phyloP scores from a whole-genome alignment of 2,888 invertebrate species.

The Protula sp. region DNA sequence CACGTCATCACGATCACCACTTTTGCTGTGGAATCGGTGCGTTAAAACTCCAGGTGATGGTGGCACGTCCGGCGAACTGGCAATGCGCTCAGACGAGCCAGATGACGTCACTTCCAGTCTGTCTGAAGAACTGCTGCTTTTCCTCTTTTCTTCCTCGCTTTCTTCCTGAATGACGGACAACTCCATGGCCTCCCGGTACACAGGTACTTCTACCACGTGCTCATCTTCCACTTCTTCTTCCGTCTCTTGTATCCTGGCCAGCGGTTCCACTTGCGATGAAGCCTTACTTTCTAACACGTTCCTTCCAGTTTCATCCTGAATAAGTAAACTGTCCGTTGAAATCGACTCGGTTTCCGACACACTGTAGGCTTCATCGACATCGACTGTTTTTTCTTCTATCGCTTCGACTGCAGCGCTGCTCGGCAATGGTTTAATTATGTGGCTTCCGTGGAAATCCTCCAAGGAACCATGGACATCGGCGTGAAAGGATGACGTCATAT shows the following conservation, averaged over 20 bases:
- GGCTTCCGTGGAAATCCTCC: too few species aligned
- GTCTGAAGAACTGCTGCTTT: conserved; percentile 8
- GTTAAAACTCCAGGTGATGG: conserved; percentile 61
- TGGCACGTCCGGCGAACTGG: conserved; percentile 81
- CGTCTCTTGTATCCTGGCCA: conserved; percentile 18
- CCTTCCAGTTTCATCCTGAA: background rate
- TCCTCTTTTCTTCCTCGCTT: conserved; percentile 10
- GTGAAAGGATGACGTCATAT: conserved; percentile 59
- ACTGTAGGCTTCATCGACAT: conserved; percentile 19
- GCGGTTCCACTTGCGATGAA: background rate
- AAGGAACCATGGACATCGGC: too few species aligned
- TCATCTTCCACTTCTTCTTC: conserved; percentile 13
- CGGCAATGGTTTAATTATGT: too few species aligned
- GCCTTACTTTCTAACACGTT: background rate
- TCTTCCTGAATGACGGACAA: conserved; percentile 14
- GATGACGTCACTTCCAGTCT: conserved; percentile 4
- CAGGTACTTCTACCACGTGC: background rate
- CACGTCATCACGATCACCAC: conserved; percentile 76
- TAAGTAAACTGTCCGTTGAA: background rate
- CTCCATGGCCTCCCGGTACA: background rate
- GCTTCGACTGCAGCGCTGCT: conserved; percentile 40
- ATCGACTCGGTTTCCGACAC: background rate
- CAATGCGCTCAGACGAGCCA: conserved; percentile 34
- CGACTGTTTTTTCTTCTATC: conserved; percentile 56
- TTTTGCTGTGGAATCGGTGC: conserved; percentile 65